Evolutionary conservation across 2,888 invertebrate species (phyloP), one percentile per base, ranked within the genome.

Genomic region (Sphecodes monilicornis): DNA sequence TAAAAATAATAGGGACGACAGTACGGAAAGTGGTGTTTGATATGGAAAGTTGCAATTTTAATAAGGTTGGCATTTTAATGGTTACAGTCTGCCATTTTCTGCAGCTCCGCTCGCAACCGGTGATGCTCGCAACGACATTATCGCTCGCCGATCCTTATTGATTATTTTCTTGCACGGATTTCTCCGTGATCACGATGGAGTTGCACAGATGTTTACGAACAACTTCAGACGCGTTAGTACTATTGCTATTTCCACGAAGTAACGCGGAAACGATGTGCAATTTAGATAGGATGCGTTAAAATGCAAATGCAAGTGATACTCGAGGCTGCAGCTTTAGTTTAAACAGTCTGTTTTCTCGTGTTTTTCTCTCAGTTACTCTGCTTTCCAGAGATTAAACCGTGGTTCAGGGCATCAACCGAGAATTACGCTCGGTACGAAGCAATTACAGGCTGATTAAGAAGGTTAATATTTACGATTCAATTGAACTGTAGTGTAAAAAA

Each of bases 191-290:
- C 54, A n/a, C 22, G n/a, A 54, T 54, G 3, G 54, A 54, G 54
- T 10, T n/a, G n/a, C 54, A n/a, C 54, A 3, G n/a, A 54, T n/a
- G 16, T 60, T 29, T 16, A 60, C 60, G 29, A 29, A 60, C 29
- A 60, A 29, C 26, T 60, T 60, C 29, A 13, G 29, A 60, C 13
- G 26, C 29, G 29, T 4, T 16, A 29, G 60, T 39, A 22, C 32
- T 57, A 6, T 66, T 68, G 6, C 57, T 22, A 57, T 32, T 57
- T 36, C 26, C 43, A 22, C 43, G 71, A 71, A 46, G 71, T 43
- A 71, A 71, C 71, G 32, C 64, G 64, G 29, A 32, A 50, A 54
- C 54, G 32, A 66, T 66, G 32, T 16, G 29, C 26, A 29, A 60
- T 60, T 60, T 26, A 26, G 60, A 60, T 60, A 60, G 13, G 13